These are phyloP conservation scores for Phoenoteleia sp. DNA, from an alignment of 2,888 invertebrate species.

Conservation along the genomic window DNA sequence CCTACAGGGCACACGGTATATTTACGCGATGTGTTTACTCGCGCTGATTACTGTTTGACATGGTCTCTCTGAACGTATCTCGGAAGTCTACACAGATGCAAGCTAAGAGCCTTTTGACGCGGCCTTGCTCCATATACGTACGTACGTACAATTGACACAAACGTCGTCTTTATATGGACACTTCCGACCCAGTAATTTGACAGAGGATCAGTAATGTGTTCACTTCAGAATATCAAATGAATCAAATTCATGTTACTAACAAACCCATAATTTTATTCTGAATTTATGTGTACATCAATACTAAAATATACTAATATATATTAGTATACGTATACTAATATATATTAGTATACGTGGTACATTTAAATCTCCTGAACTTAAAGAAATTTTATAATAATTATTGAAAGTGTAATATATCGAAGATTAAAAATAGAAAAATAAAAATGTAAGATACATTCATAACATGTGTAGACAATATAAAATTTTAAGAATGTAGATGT, in stretches of 20 bases:
- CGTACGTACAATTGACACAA: slow-evolving; percentile 47
- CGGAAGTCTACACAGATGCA: slow-evolving; percentile 40
- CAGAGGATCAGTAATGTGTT: slow-evolving; percentile 30
- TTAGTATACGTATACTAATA: too few species aligned
- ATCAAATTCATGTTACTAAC: slow-evolving; percentile 29
- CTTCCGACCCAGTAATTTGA: slow-evolving; percentile 53
- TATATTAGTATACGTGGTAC: too few species aligned
- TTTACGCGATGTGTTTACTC: slow-evolving; percentile 81
- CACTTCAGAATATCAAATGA: slow-evolving; percentile 26
- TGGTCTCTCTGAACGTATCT: slow-evolving; percentile 70
- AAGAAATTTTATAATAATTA: too few species aligned
- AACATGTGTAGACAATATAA: too few species aligned
- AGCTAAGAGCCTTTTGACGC: slow-evolving; percentile 49
- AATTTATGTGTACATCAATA: too few species aligned
- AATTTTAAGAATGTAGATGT: too few species aligned
- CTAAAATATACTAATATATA: too few species aligned
- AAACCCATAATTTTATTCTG: slow-evolving; percentile 5
- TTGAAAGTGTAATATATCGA: too few species aligned
- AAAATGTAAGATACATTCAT: too few species aligned
- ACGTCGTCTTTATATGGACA: slow-evolving; percentile 34
- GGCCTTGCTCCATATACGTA: too few species aligned
- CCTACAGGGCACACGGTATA: slow-evolving; percentile 77
- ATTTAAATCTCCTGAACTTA: too few species aligned
- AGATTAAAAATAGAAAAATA: too few species aligned
- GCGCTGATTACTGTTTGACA: slow-evolving; percentile 82